phyloP scores from a whole-genome alignment of 2,113 vertebrate genomes.

The Centropus bengalensis region DNA sequence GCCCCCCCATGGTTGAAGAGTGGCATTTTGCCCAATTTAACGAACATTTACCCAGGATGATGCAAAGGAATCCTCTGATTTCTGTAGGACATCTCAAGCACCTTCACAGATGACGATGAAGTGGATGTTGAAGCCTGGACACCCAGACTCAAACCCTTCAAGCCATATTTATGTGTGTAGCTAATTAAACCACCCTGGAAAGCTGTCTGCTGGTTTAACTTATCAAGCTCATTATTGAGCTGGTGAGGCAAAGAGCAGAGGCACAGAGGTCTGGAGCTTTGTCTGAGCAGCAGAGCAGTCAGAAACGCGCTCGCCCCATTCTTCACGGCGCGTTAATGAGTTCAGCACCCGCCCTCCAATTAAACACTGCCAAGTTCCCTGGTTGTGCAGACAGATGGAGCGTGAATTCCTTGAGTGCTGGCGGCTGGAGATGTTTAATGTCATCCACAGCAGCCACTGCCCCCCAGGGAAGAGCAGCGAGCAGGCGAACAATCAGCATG shows the following conservation, averaged over 20 bases:
- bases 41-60: neutral
- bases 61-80: accelerated
- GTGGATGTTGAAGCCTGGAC: accelerated
- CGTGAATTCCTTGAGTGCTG: neutral
- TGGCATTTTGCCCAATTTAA: accelerated
- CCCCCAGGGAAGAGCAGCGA: neutral
- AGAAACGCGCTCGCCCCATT: neutral
- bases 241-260: neutral
- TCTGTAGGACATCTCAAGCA: neutral
- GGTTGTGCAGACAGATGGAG: neutral
- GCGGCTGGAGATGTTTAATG: neutral
- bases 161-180: neutral
- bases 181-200: neutral
- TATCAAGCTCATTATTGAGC: neutral
- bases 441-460: neutral
- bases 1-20: neutral
- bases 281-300: neutral
- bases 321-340: neutral
- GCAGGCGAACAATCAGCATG: neutral
- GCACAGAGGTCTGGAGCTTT: neutral
- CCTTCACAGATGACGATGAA: neutral
- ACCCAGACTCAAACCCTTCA: neutral
- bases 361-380: neutral
- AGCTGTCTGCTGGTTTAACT: neutral
- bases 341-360: neutral